Percentiles rank a stretch among this genome's conserved stretches.
Conservation (phyloP, 2,797 vertebrate species). For the Lophotriccus pileatus region DNA sequence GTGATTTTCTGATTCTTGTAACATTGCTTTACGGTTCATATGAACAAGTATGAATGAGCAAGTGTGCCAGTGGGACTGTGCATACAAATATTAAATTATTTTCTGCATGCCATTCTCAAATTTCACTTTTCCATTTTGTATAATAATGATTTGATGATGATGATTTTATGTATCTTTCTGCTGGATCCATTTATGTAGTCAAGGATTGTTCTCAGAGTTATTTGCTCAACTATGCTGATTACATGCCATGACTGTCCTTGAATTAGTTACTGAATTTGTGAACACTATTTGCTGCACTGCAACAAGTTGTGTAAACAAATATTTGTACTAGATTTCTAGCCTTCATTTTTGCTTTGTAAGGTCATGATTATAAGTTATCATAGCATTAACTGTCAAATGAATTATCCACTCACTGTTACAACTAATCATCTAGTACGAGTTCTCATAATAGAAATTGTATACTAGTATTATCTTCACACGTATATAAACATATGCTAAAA, state of each 20-base stretch:
- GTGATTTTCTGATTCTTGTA: not conserved
- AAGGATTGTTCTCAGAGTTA: not conserved
- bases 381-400: not conserved
- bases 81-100: not conserved
- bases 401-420: not conserved
- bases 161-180: not conserved
- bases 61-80: not conserved
- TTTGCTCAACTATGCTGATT: not conserved
- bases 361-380: not conserved
- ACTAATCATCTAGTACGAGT: not conserved
- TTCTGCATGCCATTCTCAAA: not conserved
- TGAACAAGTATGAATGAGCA: not conserved
- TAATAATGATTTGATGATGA: not conserved
- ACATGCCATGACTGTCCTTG: not conserved
- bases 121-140: not conserved
- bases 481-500: not conserved
- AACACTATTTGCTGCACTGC: not conserved
- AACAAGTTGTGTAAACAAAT: not conserved
- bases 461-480: not conserved
- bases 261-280: not conserved
- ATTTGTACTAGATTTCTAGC: not conserved
- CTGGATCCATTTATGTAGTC: not conserved
- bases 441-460: not conserved
- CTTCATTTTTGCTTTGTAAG: not conserved
- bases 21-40: not conserved